Conservation (phyloP, 2,797 vertebrate species). For the Lepilemur ruficaudatus region DNA sequence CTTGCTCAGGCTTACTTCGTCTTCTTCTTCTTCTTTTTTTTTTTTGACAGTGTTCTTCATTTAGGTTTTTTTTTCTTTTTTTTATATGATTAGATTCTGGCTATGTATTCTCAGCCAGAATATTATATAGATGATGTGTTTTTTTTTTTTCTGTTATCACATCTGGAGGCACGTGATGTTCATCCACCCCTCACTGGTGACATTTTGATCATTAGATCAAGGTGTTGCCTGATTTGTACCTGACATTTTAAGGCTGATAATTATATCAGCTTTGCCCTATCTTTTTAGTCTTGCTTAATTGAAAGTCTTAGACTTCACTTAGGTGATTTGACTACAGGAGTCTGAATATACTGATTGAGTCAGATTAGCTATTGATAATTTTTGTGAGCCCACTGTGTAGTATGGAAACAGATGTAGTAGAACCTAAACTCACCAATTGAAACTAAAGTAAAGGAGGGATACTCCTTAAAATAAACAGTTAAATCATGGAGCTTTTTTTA, state of each 20-base stretch:
- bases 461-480: neutral
- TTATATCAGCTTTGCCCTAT: neutral
- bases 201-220: neutral
- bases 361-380: neutral
- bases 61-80: neutral
- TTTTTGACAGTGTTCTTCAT: neutral
- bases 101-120: neutral
- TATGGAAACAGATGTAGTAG: neutral
- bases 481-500: neutral
- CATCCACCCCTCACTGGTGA: neutral
- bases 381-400: neutral
- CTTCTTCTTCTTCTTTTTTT: too few species aligned
- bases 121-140: neutral
- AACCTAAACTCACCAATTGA: neutral
- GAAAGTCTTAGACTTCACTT: neutral
- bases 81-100: neutral
- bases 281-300: constrained; percentile 27
- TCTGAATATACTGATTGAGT: neutral
- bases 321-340: neutral
- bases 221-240: neutral
- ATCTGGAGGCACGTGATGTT: neutral
- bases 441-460: neutral
- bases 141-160: neutral
- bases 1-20: too few species aligned
- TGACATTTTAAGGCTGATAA: neutral